A percentile compares a stretch with the other conserved stretches of the same genome.
These are phyloP conservation scores for Trichonephila clavipes DNA, from an alignment of 1,140 invertebrate genomes.

Conservation along the genomic window DNA sequence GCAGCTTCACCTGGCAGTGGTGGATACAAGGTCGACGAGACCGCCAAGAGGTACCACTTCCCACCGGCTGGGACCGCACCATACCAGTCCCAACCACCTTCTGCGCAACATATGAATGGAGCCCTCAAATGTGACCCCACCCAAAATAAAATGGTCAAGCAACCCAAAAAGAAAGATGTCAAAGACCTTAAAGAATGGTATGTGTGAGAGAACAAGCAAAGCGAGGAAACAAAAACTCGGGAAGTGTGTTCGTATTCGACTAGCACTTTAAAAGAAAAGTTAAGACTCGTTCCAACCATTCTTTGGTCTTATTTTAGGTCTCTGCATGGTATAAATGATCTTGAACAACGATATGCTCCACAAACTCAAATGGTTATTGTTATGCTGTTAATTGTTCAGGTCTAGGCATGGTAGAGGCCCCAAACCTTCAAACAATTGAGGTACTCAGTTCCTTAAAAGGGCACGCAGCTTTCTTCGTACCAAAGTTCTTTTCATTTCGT, in stretches of 20 bases:
- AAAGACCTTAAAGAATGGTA: conserved; percentile 97
- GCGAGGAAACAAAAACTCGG: background rate
- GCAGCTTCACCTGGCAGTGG: conserved; percentile 82
- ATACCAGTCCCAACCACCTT: conserved; percentile 53
- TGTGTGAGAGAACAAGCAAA: conserved; percentile 84
- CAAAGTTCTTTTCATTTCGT: background rate
- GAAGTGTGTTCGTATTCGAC: background rate
- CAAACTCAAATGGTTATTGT: background rate
- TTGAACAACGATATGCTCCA: background rate
- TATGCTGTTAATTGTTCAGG: background rate
- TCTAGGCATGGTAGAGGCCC: background rate
- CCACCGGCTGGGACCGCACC: conserved; percentile 63
- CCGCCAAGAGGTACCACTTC: conserved; percentile 66
- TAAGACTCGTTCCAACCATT: conserved; percentile 62
- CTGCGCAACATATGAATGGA: conserved; percentile 72
- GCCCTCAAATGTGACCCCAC: conserved; percentile 56
- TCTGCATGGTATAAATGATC: background rate
- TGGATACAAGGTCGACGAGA: conserved; percentile 62
- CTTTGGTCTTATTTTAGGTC: conserved; percentile 59
- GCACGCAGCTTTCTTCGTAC: background rate
- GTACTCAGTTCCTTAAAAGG: conserved; percentile 49
- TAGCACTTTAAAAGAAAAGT: conserved; percentile 40
- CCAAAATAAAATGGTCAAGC: conserved; percentile 53
- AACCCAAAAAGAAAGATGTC: conserved; percentile 87
- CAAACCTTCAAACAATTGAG: background rate